Conservation (phyloP, 2,888 invertebrate species). For the Melitaea athalia region DNA sequence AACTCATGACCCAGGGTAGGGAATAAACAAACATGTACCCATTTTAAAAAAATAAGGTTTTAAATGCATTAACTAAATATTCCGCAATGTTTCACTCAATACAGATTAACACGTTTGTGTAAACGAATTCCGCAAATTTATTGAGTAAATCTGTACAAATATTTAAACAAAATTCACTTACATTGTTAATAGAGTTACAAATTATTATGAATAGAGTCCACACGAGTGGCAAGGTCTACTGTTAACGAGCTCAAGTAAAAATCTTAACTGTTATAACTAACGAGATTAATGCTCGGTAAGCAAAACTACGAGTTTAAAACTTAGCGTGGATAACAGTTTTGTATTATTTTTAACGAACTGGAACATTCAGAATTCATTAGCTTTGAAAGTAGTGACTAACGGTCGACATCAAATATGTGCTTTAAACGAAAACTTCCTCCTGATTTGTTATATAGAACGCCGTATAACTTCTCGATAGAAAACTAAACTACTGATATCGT, state of each 20-base stretch:
- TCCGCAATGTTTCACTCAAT: no score
- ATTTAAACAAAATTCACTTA: not conserved
- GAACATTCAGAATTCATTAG: constrained; percentile 76
- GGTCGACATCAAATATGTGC: constrained; percentile 46
- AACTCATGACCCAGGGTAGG: no score
- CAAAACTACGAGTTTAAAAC: constrained; percentile 70
- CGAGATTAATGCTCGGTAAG: constrained; percentile 77
- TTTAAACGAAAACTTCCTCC: constrained; percentile 29
- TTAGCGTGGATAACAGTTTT: constrained; percentile 67
- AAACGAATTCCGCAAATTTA: no score
- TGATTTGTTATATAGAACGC: constrained; percentile 31
- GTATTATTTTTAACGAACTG: constrained; percentile 75
- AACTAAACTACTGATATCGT: not conserved
- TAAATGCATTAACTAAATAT: no score
- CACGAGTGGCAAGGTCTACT: not conserved
- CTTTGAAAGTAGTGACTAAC: constrained; percentile 59
- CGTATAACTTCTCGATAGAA: constrained; percentile 3
- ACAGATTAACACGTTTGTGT: no score
- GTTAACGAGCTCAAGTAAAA: constrained; percentile 13
- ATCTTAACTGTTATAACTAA: constrained; percentile 51
- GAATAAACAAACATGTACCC: no score
- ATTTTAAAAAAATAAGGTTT: no score
- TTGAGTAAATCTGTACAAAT: no score
- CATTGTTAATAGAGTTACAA: not conserved
- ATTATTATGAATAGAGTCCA: not conserved